Evolutionary conservation across 2,113 vertebrate species (phyloP).

Genomic region (Xiphophorus couchianus): DNA sequence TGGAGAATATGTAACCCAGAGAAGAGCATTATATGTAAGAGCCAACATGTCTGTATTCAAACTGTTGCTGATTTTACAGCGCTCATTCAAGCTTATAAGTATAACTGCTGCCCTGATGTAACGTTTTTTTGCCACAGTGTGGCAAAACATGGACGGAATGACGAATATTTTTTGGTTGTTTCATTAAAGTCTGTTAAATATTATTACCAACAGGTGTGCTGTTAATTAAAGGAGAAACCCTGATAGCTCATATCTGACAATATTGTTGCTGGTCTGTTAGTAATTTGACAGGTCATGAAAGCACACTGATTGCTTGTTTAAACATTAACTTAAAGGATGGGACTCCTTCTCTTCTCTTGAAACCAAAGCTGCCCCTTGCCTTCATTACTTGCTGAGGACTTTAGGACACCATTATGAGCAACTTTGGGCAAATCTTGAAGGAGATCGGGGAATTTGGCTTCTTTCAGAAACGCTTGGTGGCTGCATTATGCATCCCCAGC

Average conservation of each 20-base stretch:
- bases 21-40: neutral
- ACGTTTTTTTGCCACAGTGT: no score
- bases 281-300: slow-evolving; percentile 19
- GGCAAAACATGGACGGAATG: no score
- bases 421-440: slow-evolving; percentile 78
- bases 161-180: no score
- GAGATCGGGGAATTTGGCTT: slow-evolving; percentile 85
- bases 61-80: no score
- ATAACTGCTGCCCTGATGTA: no score
- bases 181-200: no score
- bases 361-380: neutral
- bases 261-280: slow-evolving; percentile 7
- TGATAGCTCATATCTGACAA: neutral
- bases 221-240: no score
- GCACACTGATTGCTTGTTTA: slow-evolving; percentile 28
- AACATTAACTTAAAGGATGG: slow-evolving; percentile 52
- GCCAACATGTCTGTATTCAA: no score
- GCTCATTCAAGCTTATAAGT: no score
- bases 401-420: slow-evolving; percentile 67
- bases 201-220: no score
- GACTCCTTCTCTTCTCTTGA: neutral
- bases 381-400: neutral
- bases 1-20: neutral
- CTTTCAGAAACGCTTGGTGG: slow-evolving; percentile 84
- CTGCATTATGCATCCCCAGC: slow-evolving; percentile 74